These are phyloP conservation scores for Myiagra hebetior DNA, from an alignment of 2,113 vertebrate species.

Conservation along the genomic window DNA sequence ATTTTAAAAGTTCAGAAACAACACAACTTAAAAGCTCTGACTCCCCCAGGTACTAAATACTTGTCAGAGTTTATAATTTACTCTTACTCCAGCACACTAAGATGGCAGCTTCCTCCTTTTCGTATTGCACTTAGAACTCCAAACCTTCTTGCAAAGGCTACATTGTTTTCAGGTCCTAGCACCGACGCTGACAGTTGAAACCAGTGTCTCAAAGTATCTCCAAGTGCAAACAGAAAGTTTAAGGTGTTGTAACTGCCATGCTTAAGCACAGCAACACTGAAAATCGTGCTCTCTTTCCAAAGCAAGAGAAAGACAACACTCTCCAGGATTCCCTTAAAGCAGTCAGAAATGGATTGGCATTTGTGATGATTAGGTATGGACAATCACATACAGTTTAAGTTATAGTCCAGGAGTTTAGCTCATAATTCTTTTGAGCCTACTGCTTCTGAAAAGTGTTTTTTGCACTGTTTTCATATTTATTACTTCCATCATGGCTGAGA, in stretches of 20 bases:
- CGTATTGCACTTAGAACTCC: slow-evolving; percentile 52
- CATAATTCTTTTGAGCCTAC: background rate
- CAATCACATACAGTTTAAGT: background rate
- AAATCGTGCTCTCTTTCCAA: background rate
- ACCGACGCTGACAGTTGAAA: background rate
- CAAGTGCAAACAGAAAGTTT: slow-evolving; percentile 19
- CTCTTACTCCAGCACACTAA: background rate
- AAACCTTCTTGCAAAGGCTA: background rate
- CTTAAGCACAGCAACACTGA: background rate
- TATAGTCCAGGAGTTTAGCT: background rate
- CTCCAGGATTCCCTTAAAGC: background rate
- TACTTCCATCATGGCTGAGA: background rate
- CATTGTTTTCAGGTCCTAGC: slow-evolving; percentile 5
- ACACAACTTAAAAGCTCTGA: slow-evolving; percentile 30
- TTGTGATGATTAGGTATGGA: background rate
- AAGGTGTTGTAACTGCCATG: background rate
- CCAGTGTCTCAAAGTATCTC: background rate
- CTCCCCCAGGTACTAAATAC: background rate
- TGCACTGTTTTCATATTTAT: background rate
- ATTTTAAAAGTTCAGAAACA: slow-evolving; percentile 44
- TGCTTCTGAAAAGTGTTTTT: background rate
- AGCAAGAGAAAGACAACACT: background rate
- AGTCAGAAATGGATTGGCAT: background rate
- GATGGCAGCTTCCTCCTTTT: slow-evolving; percentile 23
- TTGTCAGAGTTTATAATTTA: background rate